These are phyloP conservation scores for Apis florea DNA, from an alignment of 1,140 invertebrate species.

Conservation along the genomic window DNA sequence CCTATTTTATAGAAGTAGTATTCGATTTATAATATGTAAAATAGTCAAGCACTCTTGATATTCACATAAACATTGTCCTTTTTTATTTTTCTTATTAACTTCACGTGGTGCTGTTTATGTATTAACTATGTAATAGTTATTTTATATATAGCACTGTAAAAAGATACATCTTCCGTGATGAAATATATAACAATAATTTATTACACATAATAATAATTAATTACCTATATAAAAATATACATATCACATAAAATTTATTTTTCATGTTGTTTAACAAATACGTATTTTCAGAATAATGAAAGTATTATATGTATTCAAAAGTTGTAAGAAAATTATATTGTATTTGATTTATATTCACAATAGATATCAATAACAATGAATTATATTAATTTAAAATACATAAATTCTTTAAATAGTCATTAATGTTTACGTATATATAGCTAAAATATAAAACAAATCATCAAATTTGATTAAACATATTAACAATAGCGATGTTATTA, in stretches of 20 bases:
- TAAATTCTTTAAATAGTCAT: background rate
- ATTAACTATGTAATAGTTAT: conserved; percentile 7
- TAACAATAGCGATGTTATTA: background rate
- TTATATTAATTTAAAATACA: background rate
- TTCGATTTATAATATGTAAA: background rate
- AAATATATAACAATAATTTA: background rate
- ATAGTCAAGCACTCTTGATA: background rate
- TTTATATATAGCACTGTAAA: background rate
- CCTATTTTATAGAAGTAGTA: conserved; percentile 8
- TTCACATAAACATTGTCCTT: conserved; percentile 9
- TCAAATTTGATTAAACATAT: background rate
- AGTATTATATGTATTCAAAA: background rate
- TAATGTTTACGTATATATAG: background rate
- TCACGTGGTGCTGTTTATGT: background rate
- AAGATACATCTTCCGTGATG: conserved; percentile 7
- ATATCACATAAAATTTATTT: background rate
- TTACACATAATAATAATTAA: background rate
- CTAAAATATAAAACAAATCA: background rate
- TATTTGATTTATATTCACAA: background rate
- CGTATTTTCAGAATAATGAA: background rate
- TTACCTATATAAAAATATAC: background rate
- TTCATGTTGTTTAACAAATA: background rate
- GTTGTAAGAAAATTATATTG: background rate
- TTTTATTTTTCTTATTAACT: conserved; percentile 4
- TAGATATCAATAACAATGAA: background rate